Percentiles rank a stretch among this genome's conserved stretches.
phyloP scores from a whole-genome alignment of 2,797 vertebrate species.

The Acridotheres tristis region DNA sequence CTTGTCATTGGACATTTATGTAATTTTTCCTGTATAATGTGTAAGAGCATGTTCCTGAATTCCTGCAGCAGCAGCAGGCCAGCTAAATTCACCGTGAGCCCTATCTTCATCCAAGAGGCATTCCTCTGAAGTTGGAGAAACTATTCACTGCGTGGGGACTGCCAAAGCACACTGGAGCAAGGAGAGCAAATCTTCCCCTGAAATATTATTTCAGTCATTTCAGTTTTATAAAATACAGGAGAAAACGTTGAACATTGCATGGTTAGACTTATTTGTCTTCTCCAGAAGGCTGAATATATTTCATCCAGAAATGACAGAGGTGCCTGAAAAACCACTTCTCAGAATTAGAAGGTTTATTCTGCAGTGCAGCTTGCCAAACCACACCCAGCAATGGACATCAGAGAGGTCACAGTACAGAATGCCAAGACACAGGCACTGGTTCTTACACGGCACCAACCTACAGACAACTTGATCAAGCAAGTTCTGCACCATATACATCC shows the following conservation, averaged over 20 bases:
- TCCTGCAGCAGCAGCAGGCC: slow-evolving; percentile 29
- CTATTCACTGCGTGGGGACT: not conserved
- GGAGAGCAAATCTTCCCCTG: slow-evolving; percentile 32
- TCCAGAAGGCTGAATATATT: not conserved
- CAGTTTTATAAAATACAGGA: slow-evolving; percentile 22
- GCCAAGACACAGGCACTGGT: not conserved
- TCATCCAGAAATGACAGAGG: not conserved
- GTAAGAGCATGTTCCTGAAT: not conserved
- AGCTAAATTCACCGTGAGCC: slow-evolving; percentile 22
- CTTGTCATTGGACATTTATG: not conserved
- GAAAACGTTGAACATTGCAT: not conserved
- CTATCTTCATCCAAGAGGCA: slow-evolving; percentile 48
- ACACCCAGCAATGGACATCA: not conserved
- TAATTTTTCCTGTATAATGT: slow-evolving; percentile 28
- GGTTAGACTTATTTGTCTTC: not conserved
- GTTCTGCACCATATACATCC: not conserved
- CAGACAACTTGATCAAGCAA: not conserved
- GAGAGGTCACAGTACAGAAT: not conserved
- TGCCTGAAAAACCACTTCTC: slow-evolving; percentile 37
- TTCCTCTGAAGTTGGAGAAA: slow-evolving; percentile 45
- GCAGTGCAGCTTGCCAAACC: not conserved
- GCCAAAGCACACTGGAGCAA: slow-evolving; percentile 47
- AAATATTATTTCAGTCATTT: slow-evolving; percentile 20
- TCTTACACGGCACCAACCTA: not conserved
- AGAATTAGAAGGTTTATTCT: slow-evolving; percentile 25